Evolutionary conservation across 2,113 vertebrate species (phyloP).

Genomic region (Chlorodrepanis virens): DNA sequence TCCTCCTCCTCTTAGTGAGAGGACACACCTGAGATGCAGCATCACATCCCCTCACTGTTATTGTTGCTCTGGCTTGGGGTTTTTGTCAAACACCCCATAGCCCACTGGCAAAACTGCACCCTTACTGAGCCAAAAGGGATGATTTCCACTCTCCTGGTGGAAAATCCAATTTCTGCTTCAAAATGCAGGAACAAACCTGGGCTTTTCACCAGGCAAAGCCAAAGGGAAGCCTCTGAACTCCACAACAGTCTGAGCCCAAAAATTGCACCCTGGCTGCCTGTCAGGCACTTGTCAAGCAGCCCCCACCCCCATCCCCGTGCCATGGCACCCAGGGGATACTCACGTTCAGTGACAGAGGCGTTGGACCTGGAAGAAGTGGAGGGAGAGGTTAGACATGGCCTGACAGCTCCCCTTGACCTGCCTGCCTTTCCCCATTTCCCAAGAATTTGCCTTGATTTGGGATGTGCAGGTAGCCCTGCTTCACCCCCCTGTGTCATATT

Average conservation of each 20-base stretch:
- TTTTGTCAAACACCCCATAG: background rate
- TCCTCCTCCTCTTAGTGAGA: background rate
- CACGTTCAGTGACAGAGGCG: constrained; percentile 66
- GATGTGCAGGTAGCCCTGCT: background rate
- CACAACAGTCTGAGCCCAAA: background rate
- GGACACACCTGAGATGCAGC: background rate
- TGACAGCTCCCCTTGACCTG: background rate
- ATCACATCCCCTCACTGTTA: accelerated
- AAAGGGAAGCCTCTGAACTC: background rate
- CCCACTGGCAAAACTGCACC: background rate
- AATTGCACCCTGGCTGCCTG: accelerated
- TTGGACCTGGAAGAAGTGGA: constrained; percentile 31
- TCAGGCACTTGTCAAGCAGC: background rate
- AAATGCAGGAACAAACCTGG: background rate
- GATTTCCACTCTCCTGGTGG: background rate
- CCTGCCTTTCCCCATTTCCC: accelerated
- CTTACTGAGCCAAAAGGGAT: background rate
- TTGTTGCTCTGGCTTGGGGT: background rate
- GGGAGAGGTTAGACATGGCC: background rate
- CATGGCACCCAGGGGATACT: background rate
- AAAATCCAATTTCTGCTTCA: background rate
- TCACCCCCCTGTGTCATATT: accelerated
- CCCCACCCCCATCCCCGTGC: accelerated
- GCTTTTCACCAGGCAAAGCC: background rate
- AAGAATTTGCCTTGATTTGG: background rate